These are phyloP conservation scores for Sander lucioperca DNA, from an alignment of 2,113 vertebrate species.

Conservation along the genomic window DNA sequence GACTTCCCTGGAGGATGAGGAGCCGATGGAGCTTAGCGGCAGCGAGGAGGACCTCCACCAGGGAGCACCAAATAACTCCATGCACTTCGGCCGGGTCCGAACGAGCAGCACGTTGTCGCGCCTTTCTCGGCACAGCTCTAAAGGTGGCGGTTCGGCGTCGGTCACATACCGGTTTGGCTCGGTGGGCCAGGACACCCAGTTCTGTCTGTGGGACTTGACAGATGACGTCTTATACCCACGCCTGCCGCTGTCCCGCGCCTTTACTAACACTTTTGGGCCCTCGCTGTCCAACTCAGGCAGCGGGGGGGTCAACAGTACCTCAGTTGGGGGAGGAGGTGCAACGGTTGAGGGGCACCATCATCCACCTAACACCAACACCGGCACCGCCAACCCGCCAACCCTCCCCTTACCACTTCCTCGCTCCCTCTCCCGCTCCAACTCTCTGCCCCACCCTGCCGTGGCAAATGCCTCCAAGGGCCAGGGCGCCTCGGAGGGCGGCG, in stretches of 20 bases:
- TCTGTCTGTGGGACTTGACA: slow-evolving; percentile 94
- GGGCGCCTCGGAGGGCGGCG: slow-evolving; percentile 52
- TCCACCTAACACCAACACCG: slow-evolving; percentile 75
- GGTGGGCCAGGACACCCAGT: slow-evolving; percentile 93
- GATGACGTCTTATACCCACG: slow-evolving; percentile 89
- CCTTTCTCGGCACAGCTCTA: slow-evolving; percentile 86
- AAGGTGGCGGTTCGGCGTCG: slow-evolving; percentile 74
- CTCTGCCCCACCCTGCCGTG: slow-evolving; percentile 89
- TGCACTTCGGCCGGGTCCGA: slow-evolving; percentile 83
- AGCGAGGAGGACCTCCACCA: slow-evolving; percentile 86
- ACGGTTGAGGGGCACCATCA: slow-evolving; percentile 83
- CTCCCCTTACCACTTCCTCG: slow-evolving; percentile 85
- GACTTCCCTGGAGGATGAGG: slow-evolving; percentile 86
- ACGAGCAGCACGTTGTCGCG: slow-evolving; percentile 88
- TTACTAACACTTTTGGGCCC: slow-evolving; percentile 85
- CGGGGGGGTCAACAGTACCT: slow-evolving; percentile 75
- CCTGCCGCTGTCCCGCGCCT: slow-evolving; percentile 86
- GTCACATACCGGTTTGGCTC: slow-evolving; percentile 94
- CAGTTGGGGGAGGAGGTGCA: slow-evolving; percentile 61
- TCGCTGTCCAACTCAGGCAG: slow-evolving; percentile 79
- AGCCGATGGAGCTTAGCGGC: slow-evolving; percentile 82
- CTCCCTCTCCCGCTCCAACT: slow-evolving; percentile 92
- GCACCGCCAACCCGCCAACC: slow-evolving; percentile 69
- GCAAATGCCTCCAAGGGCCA: slow-evolving; percentile 79
- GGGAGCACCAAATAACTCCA: slow-evolving; percentile 66